Base-by-base conservation (phyloP, 2,888 invertebrate species). In the Synanthedon myopaeformis region DNA sequence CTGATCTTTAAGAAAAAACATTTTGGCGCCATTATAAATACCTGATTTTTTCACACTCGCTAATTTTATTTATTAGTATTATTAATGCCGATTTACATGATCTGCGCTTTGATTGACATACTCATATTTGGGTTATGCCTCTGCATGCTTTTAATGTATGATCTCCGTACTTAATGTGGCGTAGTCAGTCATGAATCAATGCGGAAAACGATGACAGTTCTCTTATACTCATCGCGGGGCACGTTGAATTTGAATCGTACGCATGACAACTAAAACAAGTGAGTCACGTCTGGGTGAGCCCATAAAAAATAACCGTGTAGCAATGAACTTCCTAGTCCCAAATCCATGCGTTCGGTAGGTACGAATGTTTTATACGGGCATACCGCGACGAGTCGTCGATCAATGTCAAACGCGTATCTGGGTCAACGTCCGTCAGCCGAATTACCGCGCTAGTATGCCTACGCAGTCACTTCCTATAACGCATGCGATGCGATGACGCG, bases 321-420 rank as follows among this genome's bases (percentile, higher is more conserved):
- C 81, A 79, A 76, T 77, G 82, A 82, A 82, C 79, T 76, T 77
- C 75, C 72, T 74, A 74, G 71, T 69, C 69, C 74, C 67, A 72
- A 81, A 78, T 74, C 69, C 72, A 70, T 70, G 72, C 67, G 70
- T 70, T 60, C 57, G 60, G 66, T 65, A 73, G 60, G 66, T 65
- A 73, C 73, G 69, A 71, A 75, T 79, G 77, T 74, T 77, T 75
- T 76, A 74, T 80, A 74, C 69, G 71, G 70, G 74, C 76, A 77
- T 79, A 79, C 78, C 72, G 77, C 74, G 78, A 71, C 70, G 74
- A 74, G 74, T 81, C 83, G 80, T 84, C 83, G 85, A 86, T 86
- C 85, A 86, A 85, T 86, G 85, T 86, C 85, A 85, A 77, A 82
- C 79, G 78, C 81, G 83, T 84, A 86, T 85, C 81, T 86, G 70